These are phyloP conservation scores for Ophiothrix spiculata DNA, from an alignment of 35 echinoderm and acorn worm species.

Conservation along the genomic window DNA sequence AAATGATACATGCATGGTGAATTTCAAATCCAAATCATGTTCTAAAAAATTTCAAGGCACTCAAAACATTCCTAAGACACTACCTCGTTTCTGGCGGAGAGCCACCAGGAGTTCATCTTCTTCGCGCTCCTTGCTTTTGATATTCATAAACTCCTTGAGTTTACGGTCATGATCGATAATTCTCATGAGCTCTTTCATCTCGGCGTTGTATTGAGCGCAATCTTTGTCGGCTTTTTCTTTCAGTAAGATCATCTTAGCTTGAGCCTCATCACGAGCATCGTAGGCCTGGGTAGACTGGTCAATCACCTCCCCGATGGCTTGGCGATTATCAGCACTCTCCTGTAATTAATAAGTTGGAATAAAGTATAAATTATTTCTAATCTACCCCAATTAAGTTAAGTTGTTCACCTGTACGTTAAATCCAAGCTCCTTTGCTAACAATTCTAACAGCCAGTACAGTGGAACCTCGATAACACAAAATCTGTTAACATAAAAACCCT, in stretches of 20 bases:
- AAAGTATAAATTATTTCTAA: background rate
- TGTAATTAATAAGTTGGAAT: slow-evolving; percentile 18
- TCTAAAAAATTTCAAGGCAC: slow-evolving; percentile 63
- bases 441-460: too few relatives aligned
- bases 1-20: too few relatives aligned
- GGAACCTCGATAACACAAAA: too few relatives aligned
- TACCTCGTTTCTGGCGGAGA: slow-evolving; percentile 71
- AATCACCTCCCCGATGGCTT: slow-evolving; percentile 93
- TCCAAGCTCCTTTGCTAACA: too few relatives aligned
- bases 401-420: background rate
- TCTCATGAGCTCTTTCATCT: slow-evolving; percentile 96
- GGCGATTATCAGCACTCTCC: slow-evolving; percentile 72
- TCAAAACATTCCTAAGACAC: slow-evolving; percentile 59
- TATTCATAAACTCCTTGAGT: slow-evolving; percentile 91
- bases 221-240: slow-evolving; percentile 99
- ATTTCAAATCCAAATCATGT: too few relatives aligned
- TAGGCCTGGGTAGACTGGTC: slow-evolving; percentile 98
- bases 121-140: slow-evolving; percentile 94
- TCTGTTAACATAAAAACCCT: too few relatives aligned
- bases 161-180: slow-evolving; percentile 97
- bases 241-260: slow-evolving; percentile 98
- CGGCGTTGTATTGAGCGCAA: slow-evolving; percentile 85
- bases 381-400: background rate
- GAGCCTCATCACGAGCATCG: slow-evolving; percentile 87
- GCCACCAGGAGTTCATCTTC: slow-evolving; percentile 93